Base-by-base conservation (phyloP, 2,797 vertebrate genomes). In the Gadopsis marmoratus region DNA sequence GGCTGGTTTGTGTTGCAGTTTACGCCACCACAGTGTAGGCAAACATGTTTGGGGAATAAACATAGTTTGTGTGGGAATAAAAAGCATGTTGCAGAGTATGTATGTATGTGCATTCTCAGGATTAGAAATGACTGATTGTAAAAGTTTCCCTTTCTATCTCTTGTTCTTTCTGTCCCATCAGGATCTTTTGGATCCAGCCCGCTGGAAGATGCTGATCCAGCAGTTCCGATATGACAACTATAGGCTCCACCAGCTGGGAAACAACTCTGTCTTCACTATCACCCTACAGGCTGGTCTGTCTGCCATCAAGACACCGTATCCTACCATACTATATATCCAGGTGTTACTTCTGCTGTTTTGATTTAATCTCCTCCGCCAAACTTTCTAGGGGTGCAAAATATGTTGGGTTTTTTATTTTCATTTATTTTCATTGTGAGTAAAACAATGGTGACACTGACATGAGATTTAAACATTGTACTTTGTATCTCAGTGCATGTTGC, bases 221-320 rank as follows among this genome's bases (percentile, higher is more conserved):
- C 98, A 99, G 93, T 99, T 99, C 86, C 96, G 98, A 87, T 99
- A 99, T 21, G 98, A 99, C 94, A 99, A 99, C 95, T 99, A 99
- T 94, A 96, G 98, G 91, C 96, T 99, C 91, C 98, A 99, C 94
- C 98, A 99, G 94, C 96, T 99, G 95, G 98, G 98, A 71, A 99
- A 98, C 93, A 99, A 96, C 94, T 99, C 98, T 0, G 98, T 99
- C 78, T 99, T 99, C 92, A 99, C 98, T 35, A 98, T 99, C 90
- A 99, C 98, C 55, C 96, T 99, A 73, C 98, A 99, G 94, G 98
- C 98, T 23, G 98, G 98, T 70, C 97, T 99, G 85, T 99, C 98
- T 51, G 98, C 98, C 84, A 99, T 99, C 85, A 99, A 99, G 96
- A 99, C 98, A 74, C 98, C 98, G 98, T 99, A 99, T 99, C 98